Evolutionary conservation across 2,888 invertebrate species (phyloP).

Genomic region (Ormia ochracea): DNA sequence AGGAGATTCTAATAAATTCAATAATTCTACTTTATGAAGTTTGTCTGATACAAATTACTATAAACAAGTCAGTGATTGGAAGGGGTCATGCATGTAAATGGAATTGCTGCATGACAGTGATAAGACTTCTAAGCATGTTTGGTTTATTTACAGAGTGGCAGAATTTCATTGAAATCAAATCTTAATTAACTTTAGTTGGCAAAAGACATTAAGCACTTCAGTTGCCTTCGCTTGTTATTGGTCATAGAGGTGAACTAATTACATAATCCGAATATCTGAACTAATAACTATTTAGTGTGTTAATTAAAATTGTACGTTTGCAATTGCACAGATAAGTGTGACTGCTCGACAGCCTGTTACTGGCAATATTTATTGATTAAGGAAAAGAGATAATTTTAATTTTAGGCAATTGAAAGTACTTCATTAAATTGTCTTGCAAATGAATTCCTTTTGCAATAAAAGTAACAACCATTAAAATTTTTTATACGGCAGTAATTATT

Average conservation of each 20-base stretch:
- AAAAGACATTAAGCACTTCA: background rate
- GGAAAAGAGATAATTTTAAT: background rate
- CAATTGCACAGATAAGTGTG: background rate
- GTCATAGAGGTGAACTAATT: conserved; percentile 26
- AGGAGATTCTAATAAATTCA: conserved; percentile 26
- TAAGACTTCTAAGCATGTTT: background rate
- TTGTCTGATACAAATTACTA: background rate
- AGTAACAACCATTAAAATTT: too few relatives aligned
- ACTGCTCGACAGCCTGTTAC: background rate
- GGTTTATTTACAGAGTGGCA: background rate
- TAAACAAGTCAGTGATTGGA: background rate
- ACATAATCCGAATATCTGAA: conserved; percentile 15
- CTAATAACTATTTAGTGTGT: conserved; percentile 29
- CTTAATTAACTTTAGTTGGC: conserved; percentile 26
- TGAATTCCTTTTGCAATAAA: too few relatives aligned
- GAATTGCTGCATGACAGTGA: background rate
- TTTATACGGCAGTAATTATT: too few relatives aligned
- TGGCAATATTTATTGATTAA: background rate
- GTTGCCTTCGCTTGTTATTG: background rate
- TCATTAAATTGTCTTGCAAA: too few relatives aligned
- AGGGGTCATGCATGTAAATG: background rate
- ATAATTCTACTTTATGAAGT: background rate
- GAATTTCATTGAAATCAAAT: conserved; percentile 35
- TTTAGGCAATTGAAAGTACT: background rate
- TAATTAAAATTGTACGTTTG: conserved; percentile 17